Conservation (phyloP, 2,797 vertebrate species). For the Todus mexicanus region DNA sequence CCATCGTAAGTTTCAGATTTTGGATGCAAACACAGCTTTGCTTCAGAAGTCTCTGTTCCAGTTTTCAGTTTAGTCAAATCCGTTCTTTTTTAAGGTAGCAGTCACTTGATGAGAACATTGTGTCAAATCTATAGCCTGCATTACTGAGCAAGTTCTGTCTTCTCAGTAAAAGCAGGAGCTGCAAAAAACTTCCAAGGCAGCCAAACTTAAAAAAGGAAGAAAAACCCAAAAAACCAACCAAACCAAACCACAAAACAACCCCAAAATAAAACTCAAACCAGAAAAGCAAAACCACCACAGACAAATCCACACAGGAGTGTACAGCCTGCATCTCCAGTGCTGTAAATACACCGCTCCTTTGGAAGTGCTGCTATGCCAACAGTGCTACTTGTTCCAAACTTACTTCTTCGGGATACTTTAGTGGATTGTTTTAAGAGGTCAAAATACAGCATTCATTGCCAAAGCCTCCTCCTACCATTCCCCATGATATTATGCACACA, state of each 20-base stretch:
- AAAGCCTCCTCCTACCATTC: background rate
- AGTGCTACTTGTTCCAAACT: background rate
- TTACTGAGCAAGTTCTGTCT: background rate
- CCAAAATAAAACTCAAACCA: background rate
- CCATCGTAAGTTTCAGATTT: background rate
- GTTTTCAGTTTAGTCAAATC: background rate
- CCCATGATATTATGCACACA: accelerated
- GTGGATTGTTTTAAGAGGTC: background rate
- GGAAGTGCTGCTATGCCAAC: background rate
- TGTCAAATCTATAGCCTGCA: background rate
- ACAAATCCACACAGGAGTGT: background rate
- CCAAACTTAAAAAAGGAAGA: background rate
- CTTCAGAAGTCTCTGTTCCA: background rate
- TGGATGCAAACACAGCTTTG: background rate
- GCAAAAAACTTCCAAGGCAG: background rate
- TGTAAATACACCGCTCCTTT: background rate
- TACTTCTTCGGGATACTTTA: background rate
- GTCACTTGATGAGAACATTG: background rate
- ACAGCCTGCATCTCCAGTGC: background rate
- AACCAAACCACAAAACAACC: background rate
- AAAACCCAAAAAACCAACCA: background rate
- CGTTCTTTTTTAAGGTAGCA: background rate
- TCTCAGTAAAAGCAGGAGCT: background rate
- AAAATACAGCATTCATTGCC: background rate
- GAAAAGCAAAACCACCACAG: background rate